Conservation (phyloP, 2,113 vertebrate species). For the Centropristis striata region DNA sequence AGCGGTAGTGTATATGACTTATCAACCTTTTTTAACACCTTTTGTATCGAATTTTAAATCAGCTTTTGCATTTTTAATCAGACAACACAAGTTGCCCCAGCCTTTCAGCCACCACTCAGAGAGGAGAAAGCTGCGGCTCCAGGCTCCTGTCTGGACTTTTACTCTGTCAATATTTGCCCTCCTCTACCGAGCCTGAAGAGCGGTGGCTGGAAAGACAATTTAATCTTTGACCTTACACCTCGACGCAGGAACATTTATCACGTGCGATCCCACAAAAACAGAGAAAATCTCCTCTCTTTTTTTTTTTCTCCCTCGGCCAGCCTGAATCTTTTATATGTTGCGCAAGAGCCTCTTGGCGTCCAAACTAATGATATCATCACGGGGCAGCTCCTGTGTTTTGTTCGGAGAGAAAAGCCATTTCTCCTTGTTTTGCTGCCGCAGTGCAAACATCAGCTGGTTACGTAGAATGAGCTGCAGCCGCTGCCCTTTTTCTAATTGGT, state of each 20-base stretch:
- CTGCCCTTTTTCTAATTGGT: constrained; percentile 53
- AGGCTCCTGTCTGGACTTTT: constrained; percentile 59
- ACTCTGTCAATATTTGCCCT: constrained; percentile 76
- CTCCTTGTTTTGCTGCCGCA: constrained; percentile 19
- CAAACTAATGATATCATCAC: constrained; percentile 41
- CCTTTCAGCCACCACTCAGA: constrained; percentile 1
- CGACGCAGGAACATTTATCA: constrained; percentile 21
- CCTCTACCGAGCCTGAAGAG: constrained; percentile 17
- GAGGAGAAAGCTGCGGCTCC: constrained; percentile 23
- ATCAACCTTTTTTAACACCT: too few relatives aligned
- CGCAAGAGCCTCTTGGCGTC: constrained; percentile 17
- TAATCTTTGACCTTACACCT: constrained; percentile 58
- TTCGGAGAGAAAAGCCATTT: not conserved
- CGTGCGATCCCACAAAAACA: not conserved
- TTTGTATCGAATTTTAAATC: too few relatives aligned
- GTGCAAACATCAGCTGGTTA: constrained; percentile 34
- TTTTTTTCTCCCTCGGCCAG: not conserved
- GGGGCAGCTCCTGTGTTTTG: constrained; percentile 28
- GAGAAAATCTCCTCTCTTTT: not conserved
- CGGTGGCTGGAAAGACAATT: constrained; percentile 6
- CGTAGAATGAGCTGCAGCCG: not conserved
- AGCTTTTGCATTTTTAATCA: not conserved
- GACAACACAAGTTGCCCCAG: constrained; percentile 16
- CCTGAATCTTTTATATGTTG: constrained; percentile 24
- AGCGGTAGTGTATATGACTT: too few relatives aligned